These are phyloP conservation scores for Chymomyza amoena DNA, from an alignment of 2,888 invertebrate species.

Conservation along the genomic window DNA sequence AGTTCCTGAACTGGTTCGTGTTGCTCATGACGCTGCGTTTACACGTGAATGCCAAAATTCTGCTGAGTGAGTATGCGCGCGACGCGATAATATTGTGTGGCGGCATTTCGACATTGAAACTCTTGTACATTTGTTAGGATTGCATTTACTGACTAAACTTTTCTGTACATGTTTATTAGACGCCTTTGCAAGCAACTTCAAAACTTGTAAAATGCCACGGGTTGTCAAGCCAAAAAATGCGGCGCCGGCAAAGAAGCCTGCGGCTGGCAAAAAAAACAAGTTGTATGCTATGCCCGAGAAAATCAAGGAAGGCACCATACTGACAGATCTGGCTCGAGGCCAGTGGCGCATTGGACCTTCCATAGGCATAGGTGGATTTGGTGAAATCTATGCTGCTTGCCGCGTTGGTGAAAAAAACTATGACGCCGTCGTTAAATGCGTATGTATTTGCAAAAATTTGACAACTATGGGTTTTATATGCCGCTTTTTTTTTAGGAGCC, in stretches of 20 bases:
- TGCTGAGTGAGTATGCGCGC: background rate
- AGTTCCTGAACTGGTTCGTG: background rate
- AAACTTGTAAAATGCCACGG: conserved; percentile 59
- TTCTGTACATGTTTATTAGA: background rate
- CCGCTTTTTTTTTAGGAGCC: conserved; percentile 85
- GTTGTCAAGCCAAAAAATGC: conserved; percentile 52
- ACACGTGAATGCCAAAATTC: background rate
- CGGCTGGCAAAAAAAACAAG: conserved; percentile 66
- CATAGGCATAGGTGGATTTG: conserved; percentile 95
- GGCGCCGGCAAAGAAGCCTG: conserved; percentile 49
- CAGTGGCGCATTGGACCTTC: conserved; percentile 92
- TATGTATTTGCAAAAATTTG: conserved; percentile 79
- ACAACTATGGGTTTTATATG: conserved; percentile 2
- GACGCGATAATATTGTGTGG: background rate
- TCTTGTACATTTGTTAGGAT: background rate
- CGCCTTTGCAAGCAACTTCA: background rate
- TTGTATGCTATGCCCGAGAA: conserved; percentile 76
- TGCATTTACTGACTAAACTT: background rate
- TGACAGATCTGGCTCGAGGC: conserved; percentile 87
- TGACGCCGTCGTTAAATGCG: conserved; percentile 89
- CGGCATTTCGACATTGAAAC: background rate
- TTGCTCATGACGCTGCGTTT: background rate
- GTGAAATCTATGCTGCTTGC: conserved; percentile 93
- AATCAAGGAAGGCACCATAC: conserved; percentile 83
- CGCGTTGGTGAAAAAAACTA: conserved; percentile 81